Conservation (phyloP, 1,140 invertebrate species). For the Pararge aegeria region DNA sequence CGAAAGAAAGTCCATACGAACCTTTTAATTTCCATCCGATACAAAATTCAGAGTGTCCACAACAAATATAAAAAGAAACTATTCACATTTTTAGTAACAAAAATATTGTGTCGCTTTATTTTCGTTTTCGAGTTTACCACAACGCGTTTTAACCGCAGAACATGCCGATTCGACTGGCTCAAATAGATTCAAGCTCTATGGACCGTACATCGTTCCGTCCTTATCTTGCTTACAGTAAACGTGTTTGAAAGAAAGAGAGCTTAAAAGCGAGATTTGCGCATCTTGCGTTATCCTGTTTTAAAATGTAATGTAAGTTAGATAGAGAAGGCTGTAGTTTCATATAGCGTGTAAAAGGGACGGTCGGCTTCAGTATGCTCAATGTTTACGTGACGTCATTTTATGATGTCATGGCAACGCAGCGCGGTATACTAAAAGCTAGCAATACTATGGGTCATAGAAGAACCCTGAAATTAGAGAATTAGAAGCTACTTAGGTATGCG, state of each 20-base stretch:
- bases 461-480: no score
- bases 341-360: conserved; percentile 34
- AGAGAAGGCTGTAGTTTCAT: background rate
- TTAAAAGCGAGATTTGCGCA: conserved; percentile 37
- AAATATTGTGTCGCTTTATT: conserved; percentile 14
- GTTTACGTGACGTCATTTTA: conserved; percentile 51
- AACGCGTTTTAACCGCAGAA: conserved; percentile 4
- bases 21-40: conserved; percentile 11
- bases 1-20: background rate
- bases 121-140: background rate
- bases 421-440: no score
- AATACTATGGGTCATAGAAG: no score
- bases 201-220: background rate
- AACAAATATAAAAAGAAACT: conserved; percentile 4
- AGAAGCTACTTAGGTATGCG: no score
- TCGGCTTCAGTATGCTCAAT: conserved; percentile 1
- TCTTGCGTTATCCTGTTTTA: conserved; percentile 16
- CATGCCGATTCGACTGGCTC: conserved; percentile 16
- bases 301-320: background rate
- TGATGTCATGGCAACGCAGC: conserved; percentile 66
- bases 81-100: conserved; percentile 51
- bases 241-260: conserved; percentile 31
- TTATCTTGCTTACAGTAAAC: background rate
- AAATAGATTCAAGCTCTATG: conserved; percentile 21
- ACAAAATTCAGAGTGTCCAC: background rate